Conservation (phyloP, 2,797 vertebrate genomes). For the Onychomys leucogaster region DNA sequence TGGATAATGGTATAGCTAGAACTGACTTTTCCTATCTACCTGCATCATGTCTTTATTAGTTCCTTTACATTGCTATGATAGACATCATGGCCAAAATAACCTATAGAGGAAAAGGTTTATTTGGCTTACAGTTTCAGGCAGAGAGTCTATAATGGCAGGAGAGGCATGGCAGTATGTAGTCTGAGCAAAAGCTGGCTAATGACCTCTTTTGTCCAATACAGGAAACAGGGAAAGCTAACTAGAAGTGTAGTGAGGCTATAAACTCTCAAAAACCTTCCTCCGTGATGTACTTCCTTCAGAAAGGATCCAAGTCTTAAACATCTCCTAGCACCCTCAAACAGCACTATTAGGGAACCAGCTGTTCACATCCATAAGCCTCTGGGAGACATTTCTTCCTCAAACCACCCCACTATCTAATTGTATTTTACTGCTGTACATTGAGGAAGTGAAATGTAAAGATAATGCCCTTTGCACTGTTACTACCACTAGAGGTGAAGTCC, state of each 20-base stretch:
- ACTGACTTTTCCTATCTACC: background rate
- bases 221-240: background rate
- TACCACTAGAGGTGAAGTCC: background rate
- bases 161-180: no score
- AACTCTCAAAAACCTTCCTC: background rate
- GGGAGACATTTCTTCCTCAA: background rate
- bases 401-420: background rate
- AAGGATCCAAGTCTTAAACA: background rate
- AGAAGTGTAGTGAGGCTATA: no score
- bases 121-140: background rate
- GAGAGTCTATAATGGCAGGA: background rate
- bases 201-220: background rate
- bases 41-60: background rate
- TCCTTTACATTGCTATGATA: background rate
- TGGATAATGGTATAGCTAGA: background rate
- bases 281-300: background rate
- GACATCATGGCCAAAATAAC: background rate
- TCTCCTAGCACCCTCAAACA: no score
- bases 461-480: background rate
- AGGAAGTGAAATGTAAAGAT: constrained; percentile 1
- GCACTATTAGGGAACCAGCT: background rate
- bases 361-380: background rate
- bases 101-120: background rate
- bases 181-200: background rate
- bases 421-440: background rate